Percentiles rank a stretch among this genome's conserved stretches.
Conservation (phyloP, 2,113 vertebrate species). For the Nothocercus nigrocapillus region DNA sequence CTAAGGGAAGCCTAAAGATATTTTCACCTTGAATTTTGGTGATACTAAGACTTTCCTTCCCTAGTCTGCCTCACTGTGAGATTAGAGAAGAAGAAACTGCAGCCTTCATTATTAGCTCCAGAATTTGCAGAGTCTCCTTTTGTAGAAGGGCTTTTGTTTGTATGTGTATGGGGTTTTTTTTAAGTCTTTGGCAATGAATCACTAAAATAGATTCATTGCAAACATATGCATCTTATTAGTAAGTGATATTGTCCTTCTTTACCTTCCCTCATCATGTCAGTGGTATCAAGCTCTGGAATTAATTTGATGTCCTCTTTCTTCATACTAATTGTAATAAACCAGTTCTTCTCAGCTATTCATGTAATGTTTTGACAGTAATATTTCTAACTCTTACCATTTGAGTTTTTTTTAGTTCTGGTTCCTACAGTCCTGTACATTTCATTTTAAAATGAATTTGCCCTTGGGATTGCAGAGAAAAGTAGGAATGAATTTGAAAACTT, state of each 20-base stretch:
- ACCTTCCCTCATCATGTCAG: slow-evolving; percentile 29
- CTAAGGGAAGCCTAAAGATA: background rate
- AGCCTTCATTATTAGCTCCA: slow-evolving; percentile 36
- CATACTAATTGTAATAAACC: background rate
- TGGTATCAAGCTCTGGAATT: slow-evolving; percentile 26
- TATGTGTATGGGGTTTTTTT: background rate
- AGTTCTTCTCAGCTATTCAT: background rate
- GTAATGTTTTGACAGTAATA: background rate
- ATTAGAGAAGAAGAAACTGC: slow-evolving; percentile 36
- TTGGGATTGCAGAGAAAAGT: background rate
- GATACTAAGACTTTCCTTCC: slow-evolving; percentile 9
- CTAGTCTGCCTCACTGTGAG: background rate
- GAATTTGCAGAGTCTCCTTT: slow-evolving; percentile 29
- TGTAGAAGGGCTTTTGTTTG: background rate
- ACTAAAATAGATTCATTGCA: background rate
- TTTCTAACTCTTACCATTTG: background rate
- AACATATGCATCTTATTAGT: background rate
- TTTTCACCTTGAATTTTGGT: background rate
- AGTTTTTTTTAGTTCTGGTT: background rate
- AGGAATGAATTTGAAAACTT: background rate
- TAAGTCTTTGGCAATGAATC: slow-evolving; percentile 38
- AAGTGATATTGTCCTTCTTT: slow-evolving; percentile 20
- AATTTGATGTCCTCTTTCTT: slow-evolving; percentile 30
- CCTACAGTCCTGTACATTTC: background rate
- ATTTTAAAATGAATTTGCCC: background rate